phyloP scores from a whole-genome alignment of 1,140 invertebrate genomes.

The Calycopis cecrops region DNA sequence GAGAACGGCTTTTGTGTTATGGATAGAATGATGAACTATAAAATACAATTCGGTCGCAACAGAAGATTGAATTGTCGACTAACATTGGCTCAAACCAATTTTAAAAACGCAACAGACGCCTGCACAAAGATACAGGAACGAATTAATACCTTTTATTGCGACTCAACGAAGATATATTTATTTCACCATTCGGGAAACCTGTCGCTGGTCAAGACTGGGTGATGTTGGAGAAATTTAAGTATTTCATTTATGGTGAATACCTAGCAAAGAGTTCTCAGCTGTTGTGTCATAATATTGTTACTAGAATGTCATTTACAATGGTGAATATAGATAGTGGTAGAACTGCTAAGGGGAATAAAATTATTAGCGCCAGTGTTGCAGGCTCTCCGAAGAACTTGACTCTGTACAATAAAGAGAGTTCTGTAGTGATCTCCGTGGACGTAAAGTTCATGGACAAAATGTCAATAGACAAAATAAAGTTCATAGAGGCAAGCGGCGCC shows the following conservation, averaged over 20 bases:
- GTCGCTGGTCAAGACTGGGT: slow-evolving; percentile 45
- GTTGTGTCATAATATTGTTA: slow-evolving; percentile 45
- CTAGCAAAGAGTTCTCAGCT: slow-evolving; percentile 34
- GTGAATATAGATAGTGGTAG: slow-evolving; percentile 34
- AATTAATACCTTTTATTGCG: slow-evolving; percentile 35
- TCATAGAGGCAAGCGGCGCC: slow-evolving; percentile 36
- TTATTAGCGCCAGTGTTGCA: slow-evolving; percentile 34
- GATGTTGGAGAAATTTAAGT: slow-evolving; percentile 23
- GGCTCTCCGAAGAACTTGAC: slow-evolving; percentile 34
- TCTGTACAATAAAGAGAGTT: slow-evolving; percentile 36
- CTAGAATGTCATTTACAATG: slow-evolving; percentile 38
- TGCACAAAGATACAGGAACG: slow-evolving; percentile 42
- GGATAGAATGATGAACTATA: slow-evolving; percentile 33
- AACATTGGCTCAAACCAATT: slow-evolving; percentile 20
- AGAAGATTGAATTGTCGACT: slow-evolving; percentile 47
- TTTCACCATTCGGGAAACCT: slow-evolving; percentile 54
- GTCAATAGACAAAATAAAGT: too few species aligned
- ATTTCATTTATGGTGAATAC: slow-evolving; percentile 37
- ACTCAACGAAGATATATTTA: slow-evolving; percentile 30
- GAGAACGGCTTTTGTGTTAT: slow-evolving; percentile 41
- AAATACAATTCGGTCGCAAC: slow-evolving; percentile 46
- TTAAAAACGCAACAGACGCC: slow-evolving; percentile 33
- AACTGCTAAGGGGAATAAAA: slow-evolving; percentile 35
- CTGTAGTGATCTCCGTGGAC: slow-evolving; percentile 45
- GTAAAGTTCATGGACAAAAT: slow-evolving; percentile 51